Base-by-base conservation (phyloP, 2,113 vertebrate genomes). In the Empidonax traillii region DNA sequence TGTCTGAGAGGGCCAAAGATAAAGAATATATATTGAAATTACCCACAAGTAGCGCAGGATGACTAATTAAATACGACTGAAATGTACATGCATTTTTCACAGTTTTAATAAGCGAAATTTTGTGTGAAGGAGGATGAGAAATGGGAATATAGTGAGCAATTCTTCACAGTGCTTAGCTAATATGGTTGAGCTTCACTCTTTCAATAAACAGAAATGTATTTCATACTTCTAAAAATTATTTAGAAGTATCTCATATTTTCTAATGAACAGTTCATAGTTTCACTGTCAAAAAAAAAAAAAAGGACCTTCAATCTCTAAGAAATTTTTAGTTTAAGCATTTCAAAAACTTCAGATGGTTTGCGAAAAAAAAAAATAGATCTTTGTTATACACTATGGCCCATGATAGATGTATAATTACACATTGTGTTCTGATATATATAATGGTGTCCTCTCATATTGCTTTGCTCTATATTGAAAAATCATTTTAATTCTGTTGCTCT, bases 1-100 rank as follows among this genome's bases (percentile, higher is more conserved):
- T 11, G 35, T 71, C 85, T 56, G 6, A 82, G 49, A 84, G 24
- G 23, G 8, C 3, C n/a, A n/a, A 63, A 84, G 51, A 83, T 73
- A 17, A 85, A 92, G 31, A 78, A 75, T 72, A 92, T 72, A 28
- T 17, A 85, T 95, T 94, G 76, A 89, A 92, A 95, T 67, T 66
- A 53, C 31, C 39, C 89, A 28, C 5, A 84, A 82, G 65, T 35
- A 79, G 23, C 62, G 16, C n/a, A 82, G n/a, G 31, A 65, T 76
- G 37, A 58, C 56, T 82, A 91, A 92, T 75, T 89, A 92, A 78
- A 85, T 78, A 37, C 41, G 62, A 92, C 69, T 87, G 37, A 85
- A 96, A 85, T 49, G 2, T 73, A 44, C 49, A 75, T 78, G 23
- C 6, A 46, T 89, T 89, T 95, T 77, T 85, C 31, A 76, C 28